Evolutionary conservation across 2,113 vertebrate species (phyloP).

Genomic region (Pteronura brasiliensis): DNA sequence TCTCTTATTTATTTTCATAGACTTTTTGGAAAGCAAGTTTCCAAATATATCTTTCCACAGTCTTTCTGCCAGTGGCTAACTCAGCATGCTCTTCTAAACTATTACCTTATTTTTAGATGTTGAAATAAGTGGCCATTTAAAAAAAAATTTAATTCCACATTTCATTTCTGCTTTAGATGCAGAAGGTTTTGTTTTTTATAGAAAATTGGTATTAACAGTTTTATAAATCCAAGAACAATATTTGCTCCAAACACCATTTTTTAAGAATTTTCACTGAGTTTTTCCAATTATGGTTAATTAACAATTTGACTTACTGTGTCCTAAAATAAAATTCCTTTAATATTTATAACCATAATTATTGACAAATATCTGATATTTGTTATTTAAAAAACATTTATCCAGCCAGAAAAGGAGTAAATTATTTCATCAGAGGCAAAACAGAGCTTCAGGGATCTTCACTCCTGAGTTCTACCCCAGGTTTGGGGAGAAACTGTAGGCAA

Average conservation of each 20-base stretch:
- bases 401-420: neutral
- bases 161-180: neutral
- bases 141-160: neutral
- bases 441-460: neutral
- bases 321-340: neutral
- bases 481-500: neutral
- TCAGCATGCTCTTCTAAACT: neutral
- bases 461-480: neutral
- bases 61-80: neutral
- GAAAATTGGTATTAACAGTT: neutral
- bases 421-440: neutral
- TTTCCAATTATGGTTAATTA: neutral
- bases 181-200: constrained; percentile 31
- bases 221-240: constrained; percentile 8
- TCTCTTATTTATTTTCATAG: neutral
- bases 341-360: neutral
- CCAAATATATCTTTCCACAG: neutral
- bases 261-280: neutral
- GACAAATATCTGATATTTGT: neutral
- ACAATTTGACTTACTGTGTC: neutral
- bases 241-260: neutral
- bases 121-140: neutral
- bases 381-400: neutral
- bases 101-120: neutral
- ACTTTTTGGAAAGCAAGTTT: neutral